Base-by-base conservation (phyloP, 2,888 invertebrate genomes). In the Aleiodes leptofemur region DNA sequence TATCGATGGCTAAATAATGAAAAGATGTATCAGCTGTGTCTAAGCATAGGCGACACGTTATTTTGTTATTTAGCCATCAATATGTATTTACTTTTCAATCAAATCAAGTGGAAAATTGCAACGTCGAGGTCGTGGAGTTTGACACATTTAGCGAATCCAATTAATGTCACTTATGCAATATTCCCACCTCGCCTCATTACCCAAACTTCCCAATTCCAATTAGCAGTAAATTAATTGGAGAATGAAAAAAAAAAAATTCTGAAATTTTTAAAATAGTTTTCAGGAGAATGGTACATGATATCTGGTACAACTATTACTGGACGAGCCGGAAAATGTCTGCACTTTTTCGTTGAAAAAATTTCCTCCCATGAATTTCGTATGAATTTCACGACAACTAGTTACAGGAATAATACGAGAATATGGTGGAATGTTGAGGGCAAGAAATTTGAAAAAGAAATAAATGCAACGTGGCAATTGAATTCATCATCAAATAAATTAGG, bases 251-350 rank as follows among this genome's bases (percentile, higher is more conserved):
- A 9, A 1, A 53, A 59, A 8, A 13, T 68, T 6, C 68, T 3
- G 23, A 14, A 43, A 43, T 71, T 14, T n/a, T 59, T 8, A 29
- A 61, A 11, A 59, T 59, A 81, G 76, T 71, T 80, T 56, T 56
- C 70, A 77, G 79, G 80, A 16, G 73, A 79, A 43, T 83, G 82
- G 82, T 81, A 64, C 38, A 68, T 81, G 55, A 55, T 71, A 1
- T 79, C 80, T 56, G 82, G 74, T 0, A 79, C 80, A 6, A 78
- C 82, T 14, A 76, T 77, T 31, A 76, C 55, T 23, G 74, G 73
- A 7, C 73, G 64, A 23, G 4, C 82, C 50, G 82, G 80, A 61
- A 79, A 72, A 66, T 83, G 81, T 73, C 80, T 79, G 5, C 76
- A 55, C 34, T 82, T 82, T 16, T 5, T 29, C 1, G 73, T 78